phyloP scores from a whole-genome alignment of 2,797 vertebrate species.

The Muraenolepis orangiensis region DNA sequence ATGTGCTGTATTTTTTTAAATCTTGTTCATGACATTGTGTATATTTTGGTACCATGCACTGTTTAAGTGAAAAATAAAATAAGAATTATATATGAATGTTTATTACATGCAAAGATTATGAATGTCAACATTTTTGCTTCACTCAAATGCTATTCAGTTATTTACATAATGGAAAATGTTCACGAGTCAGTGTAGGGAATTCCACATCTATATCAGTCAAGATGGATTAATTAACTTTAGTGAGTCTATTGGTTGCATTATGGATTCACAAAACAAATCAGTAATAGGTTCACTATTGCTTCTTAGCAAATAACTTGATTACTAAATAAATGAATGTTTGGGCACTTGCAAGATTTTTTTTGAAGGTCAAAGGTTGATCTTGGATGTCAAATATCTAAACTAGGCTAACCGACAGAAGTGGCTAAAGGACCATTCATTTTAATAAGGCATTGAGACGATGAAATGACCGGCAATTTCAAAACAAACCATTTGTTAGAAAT shows the following conservation, averaged over 20 bases:
- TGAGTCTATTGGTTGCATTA: too few species aligned
- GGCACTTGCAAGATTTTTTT: background rate
- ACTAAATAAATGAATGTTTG: too few species aligned
- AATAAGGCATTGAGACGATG: conserved; percentile 22
- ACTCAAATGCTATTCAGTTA: conserved; percentile 24
- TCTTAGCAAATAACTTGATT: too few species aligned
- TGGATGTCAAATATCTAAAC: background rate
- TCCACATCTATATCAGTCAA: background rate
- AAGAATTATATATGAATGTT: conserved; percentile 26
- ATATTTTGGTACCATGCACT: background rate
- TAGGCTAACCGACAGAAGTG: background rate
- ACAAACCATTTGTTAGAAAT: background rate
- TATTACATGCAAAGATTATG: conserved; percentile 34
- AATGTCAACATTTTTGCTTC: background rate
- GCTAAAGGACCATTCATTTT: conserved; percentile 8
- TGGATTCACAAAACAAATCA: too few species aligned
- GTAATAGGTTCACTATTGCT: too few species aligned
- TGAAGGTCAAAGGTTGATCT: too few species aligned
- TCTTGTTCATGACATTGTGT: conserved; percentile 17
- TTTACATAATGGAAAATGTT: background rate
- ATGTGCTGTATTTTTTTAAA: background rate
- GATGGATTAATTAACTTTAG: too few species aligned
- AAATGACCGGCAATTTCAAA: background rate
- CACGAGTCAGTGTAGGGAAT: background rate
- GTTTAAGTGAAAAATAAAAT: conserved; percentile 41